Base-by-base conservation (phyloP, 1,140 invertebrate species). In the Drosophila nebulosa region DNA sequence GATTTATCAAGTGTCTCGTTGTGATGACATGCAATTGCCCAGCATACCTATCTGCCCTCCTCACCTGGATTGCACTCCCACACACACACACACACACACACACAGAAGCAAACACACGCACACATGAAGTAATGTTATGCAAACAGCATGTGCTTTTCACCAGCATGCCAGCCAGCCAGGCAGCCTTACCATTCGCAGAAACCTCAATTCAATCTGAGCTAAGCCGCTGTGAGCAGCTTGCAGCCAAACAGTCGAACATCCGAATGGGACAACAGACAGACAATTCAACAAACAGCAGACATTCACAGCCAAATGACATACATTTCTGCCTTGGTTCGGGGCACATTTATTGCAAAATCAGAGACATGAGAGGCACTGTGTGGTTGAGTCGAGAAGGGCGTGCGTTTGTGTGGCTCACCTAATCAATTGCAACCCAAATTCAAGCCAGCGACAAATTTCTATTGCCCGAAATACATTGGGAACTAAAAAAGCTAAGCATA, bases 181-280 rank as follows among this genome's bases (percentile, higher is more conserved):
- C n/a, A n/a, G n/a, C 42, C 7, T 26, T 26, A 10, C 14, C 10
- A 26, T 62, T 42, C 50, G 55, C 53, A 58, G 50, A 80, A 86
- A 85, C 73, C 81, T 76, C 80, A 74, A 70, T 86, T 77, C 81
- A 85, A 85, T 85, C 81, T 80, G 66, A 60, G 81, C 81, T 85
- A 69, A 85, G 81, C 84, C 78, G 56, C 36, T 53, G 63, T 86
- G 74, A 86, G 80, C 81, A 81, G 77, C 60, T 66, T 46, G 73
- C 73, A 71, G 66, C 30, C 77, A 79, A 69, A 69, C 64, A 64
- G 42, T 50, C 61, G 62, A 30, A 58, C 66, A 79, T 69, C 71
- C 46, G 57, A 57, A 52, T 62, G 59, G 53, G 32, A 63, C 57
- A 64, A 18, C 60, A 63, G 60, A 42, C 42, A 16, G 46, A 57